phyloP scores from a whole-genome alignment of 2,113 vertebrate species.

The Salvelinus sp. region DNA sequence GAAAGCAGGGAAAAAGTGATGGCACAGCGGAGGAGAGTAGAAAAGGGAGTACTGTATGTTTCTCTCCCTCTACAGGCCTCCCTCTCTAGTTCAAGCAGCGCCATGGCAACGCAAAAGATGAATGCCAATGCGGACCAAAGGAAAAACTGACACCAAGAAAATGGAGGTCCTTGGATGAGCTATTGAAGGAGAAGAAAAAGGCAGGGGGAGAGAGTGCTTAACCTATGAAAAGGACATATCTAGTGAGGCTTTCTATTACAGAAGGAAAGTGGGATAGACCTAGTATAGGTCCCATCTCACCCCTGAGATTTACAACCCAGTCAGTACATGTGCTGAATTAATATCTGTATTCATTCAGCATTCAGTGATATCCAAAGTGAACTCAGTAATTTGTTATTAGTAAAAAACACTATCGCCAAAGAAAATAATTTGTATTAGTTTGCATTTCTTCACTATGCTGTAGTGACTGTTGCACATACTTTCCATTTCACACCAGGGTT shows the following conservation, averaged over 20 bases:
- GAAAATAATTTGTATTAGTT: too few relatives aligned
- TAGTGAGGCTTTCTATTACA: constrained; percentile 32
- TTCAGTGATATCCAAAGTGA: too few relatives aligned
- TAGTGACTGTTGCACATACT: too few relatives aligned
- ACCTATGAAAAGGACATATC: constrained; percentile 29
- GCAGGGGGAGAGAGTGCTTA: constrained; percentile 13
- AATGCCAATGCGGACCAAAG: constrained; percentile 33
- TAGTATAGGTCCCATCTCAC: neutral
- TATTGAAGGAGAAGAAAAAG: constrained; percentile 1
- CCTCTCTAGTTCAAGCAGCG: constrained; percentile 22
- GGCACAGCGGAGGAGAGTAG: neutral
- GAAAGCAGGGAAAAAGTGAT: neutral
- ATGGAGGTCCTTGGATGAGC: constrained; percentile 25
- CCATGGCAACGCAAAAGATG: constrained; percentile 51
- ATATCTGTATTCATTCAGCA: too few relatives aligned
- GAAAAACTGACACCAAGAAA: constrained; percentile 47
- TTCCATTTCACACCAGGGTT: neutral
- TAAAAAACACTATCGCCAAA: too few relatives aligned
- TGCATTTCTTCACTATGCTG: too few relatives aligned
- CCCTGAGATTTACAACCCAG: constrained; percentile 25
- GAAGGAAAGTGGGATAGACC: neutral
- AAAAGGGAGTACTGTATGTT: neutral
- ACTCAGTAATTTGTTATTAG: too few relatives aligned
- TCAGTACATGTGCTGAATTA: too few relatives aligned
- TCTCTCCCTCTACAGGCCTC: constrained; percentile 22